Percentiles rank a stretch among this genome's conserved stretches.
Evolutionary conservation across 2,888 invertebrate genomes (phyloP).

Genomic region (Aphodius sticticus): DNA sequence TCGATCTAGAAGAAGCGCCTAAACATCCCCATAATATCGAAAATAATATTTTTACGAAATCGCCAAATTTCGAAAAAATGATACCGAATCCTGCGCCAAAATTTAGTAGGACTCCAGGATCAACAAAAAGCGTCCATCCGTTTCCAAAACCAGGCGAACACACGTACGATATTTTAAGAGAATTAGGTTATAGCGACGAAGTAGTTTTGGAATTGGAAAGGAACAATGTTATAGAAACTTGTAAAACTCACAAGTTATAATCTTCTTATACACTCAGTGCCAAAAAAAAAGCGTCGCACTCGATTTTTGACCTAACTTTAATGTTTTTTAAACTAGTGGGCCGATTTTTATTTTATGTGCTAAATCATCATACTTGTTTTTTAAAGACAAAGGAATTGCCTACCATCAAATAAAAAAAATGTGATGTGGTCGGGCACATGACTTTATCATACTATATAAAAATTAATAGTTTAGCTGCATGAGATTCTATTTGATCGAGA

Average conservation of each 20-base stretch:
- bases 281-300: too few species aligned
- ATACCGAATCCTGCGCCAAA: slow-evolving; percentile 81
- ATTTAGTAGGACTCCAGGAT: slow-evolving; percentile 79
- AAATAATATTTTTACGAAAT: slow-evolving; percentile 67
- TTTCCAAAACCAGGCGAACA: slow-evolving; percentile 69
- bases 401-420: too few species aligned
- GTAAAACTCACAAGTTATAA: slow-evolving; percentile 48
- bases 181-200: slow-evolving; percentile 66
- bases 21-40: slow-evolving; percentile 74
- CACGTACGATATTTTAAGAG: slow-evolving; percentile 71
- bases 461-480: too few species aligned
- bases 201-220: slow-evolving; percentile 64
- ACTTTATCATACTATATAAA: too few species aligned
- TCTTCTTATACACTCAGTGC: too few species aligned
- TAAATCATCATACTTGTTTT: too few species aligned
- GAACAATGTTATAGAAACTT: slow-evolving; percentile 53
- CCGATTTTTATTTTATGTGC: too few species aligned
- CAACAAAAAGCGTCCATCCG: slow-evolving; percentile 56
- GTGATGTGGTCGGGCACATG: too few species aligned
- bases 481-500: too few species aligned
- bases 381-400: too few species aligned
- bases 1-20: slow-evolving; percentile 76
- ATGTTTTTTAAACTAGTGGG: too few species aligned
- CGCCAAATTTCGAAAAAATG: slow-evolving; percentile 49
- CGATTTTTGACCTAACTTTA: too few species aligned